A percentile compares a stretch with the other conserved stretches of the same genome.
These are phyloP conservation scores for Phortica okadai DNA, from an alignment of 2,888 invertebrate genomes.

Conservation along the genomic window DNA sequence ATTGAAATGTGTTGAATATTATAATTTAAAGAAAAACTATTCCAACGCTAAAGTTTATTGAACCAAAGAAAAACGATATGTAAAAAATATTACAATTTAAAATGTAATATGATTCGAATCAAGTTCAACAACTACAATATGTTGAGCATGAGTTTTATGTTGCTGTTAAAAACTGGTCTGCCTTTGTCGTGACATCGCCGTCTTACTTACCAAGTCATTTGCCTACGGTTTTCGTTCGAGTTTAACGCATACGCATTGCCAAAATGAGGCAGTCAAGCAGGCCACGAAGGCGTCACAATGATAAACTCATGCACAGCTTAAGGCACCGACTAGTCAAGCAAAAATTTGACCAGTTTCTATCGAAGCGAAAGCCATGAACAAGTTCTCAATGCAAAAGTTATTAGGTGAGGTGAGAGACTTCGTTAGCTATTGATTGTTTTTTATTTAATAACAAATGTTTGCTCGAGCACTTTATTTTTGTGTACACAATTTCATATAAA, in stretches of 20 bases:
- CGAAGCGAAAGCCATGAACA: constrained; percentile 21
- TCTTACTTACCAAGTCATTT: background rate
- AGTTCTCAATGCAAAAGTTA: background rate
- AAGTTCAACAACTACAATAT: background rate
- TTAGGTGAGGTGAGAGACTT: background rate
- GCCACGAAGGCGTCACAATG: background rate
- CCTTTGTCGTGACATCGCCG: background rate
- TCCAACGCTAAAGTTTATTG: background rate
- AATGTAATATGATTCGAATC: background rate
- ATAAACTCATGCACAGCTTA: background rate
- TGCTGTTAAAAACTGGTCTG: background rate
- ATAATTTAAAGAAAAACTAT: too few relatives aligned
- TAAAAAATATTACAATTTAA: background rate
- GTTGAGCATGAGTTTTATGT: background rate
- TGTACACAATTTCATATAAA: too few relatives aligned
- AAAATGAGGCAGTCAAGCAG: background rate
- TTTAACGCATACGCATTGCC: background rate
- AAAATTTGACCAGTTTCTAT: background rate
- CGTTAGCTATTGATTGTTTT: too few relatives aligned
- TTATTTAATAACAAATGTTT: too few relatives aligned
- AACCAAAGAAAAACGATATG: background rate
- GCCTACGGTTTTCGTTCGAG: background rate
- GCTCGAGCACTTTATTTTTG: too few relatives aligned
- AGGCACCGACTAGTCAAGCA: constrained; percentile 8
- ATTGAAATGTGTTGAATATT: background rate